Evolutionary conservation across 2,113 vertebrate genomes (phyloP), one percentile per base, ranked within the genome.

Genomic region (Hassar affinis): DNA sequence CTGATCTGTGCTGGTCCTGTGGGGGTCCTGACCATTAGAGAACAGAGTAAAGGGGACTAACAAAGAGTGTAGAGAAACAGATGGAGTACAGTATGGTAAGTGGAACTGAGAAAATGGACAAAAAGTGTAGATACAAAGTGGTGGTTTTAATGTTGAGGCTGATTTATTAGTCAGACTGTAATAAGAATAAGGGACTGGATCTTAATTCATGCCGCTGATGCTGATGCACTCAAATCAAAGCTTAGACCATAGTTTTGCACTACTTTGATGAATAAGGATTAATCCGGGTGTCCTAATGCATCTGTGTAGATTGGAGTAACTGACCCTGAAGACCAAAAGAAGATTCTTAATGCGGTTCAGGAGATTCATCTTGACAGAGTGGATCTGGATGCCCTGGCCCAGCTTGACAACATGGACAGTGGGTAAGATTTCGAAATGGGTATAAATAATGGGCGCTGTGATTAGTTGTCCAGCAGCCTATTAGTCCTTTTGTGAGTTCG

Each of bases 301-400:
- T 88, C 88, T 85, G 79, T 85, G 61, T 91, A 99, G 98, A 91
- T 96, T 78, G 97, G 97, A 20, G 88, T 99, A 91, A 92, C 87
- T 62, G 89, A 94, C 87, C 90, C 89, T 56, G 90, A 25, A 88
- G 97, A 97, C 86, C 96, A 96, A 61, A 90, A 94, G 88, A 98
- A 95, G 93, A 87, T 97, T 83, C 71, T 96, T 81, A 89, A 74
- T 68, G 94, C 95, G 85, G 42, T 95, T 90, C 93, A 93, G 0
- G 93, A 96, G 88, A 91, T 99, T 45, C 92, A 94, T 18, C 86
- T 94, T 82, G 94, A 97, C 91, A 92, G 92, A 83, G 89, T 94
- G 86, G 95, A 95, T 89, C 86, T 96, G 79, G 93, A 90, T 81
- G 93, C 93, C 0, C 59, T 97, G 78, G 80, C 89, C 66, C 89